Evolutionary conservation across 2,888 invertebrate genomes (phyloP).

Genomic region (Falcaria lacertinaria): DNA sequence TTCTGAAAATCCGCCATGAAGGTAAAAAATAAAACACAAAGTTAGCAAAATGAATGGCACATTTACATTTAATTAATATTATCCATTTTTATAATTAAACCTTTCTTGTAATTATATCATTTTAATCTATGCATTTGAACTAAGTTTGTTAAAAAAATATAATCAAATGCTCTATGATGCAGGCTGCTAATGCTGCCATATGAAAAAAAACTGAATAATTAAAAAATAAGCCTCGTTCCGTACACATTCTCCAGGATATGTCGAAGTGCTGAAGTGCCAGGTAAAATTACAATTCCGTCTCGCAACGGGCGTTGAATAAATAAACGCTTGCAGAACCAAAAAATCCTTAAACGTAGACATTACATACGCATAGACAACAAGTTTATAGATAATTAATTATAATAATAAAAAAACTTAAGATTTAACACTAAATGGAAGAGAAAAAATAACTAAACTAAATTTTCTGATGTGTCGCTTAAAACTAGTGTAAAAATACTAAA

Average conservation of each 20-base stretch:
- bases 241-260: slow-evolving; percentile 61
- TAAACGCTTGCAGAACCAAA: slow-evolving; percentile 44
- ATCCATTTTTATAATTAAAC: slow-evolving; percentile 79
- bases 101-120: slow-evolving; percentile 71
- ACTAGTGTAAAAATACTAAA: slow-evolving; percentile 25
- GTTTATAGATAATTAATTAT: slow-evolving; percentile 51
- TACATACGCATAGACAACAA: slow-evolving; percentile 57
- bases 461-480: slow-evolving; percentile 40
- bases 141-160: slow-evolving; percentile 32
- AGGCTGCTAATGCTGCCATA: slow-evolving; percentile 44
- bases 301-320: slow-evolving; percentile 50
- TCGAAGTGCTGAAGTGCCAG: slow-evolving; percentile 41
- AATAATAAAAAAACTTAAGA: slow-evolving; percentile 62
- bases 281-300: slow-evolving; percentile 31
- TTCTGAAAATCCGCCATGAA: no score
- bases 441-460: slow-evolving; percentile 68
- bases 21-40: slow-evolving; percentile 66
- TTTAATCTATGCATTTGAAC: slow-evolving; percentile 72
- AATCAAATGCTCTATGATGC: slow-evolving; percentile 60
- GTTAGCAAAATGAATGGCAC: slow-evolving; percentile 81
- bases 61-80: slow-evolving; percentile 80
- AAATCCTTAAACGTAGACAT: slow-evolving; percentile 32
- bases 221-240: slow-evolving; percentile 61
- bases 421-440: slow-evolving; percentile 70
- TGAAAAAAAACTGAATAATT: slow-evolving; percentile 39